Conservation (phyloP, 2,888 invertebrate species). For the Plagodis dolabraria region DNA sequence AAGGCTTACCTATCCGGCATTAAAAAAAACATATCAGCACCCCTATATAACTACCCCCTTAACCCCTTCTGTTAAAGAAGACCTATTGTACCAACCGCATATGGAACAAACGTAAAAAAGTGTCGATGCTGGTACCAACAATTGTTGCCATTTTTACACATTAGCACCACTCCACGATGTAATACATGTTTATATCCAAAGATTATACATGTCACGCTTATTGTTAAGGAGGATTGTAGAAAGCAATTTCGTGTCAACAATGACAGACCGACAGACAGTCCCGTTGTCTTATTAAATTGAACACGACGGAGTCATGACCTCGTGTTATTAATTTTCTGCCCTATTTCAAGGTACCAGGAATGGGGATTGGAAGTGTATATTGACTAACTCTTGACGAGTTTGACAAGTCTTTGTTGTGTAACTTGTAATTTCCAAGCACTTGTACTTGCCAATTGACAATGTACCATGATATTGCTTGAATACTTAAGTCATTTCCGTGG, state of each 20-base stretch:
- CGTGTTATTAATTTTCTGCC: constrained; percentile 15
- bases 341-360: constrained; percentile 1
- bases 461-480: too few species aligned
- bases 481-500: too few species aligned
- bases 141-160: too few species aligned
- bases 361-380: constrained; percentile 8
- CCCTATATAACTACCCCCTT: too few species aligned
- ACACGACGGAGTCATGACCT: constrained; percentile 31
- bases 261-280: constrained; percentile 62
- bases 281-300: constrained; percentile 38
- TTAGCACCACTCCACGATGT: neutral
- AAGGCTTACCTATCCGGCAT: too few species aligned
- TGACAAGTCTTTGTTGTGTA: constrained; percentile 2
- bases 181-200: constrained; percentile 4
- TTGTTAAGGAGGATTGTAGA: constrained; percentile 52
- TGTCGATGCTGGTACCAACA: too few species aligned
- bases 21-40: too few species aligned
- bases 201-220: constrained; percentile 34
- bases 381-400: neutral
- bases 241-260: constrained; percentile 64
- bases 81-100: too few species aligned
- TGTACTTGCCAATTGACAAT: too few species aligned
- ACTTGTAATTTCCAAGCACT: too few species aligned
- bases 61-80: too few species aligned
- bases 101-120: too few species aligned